Conservation (phyloP, 1,140 invertebrate genomes). For the Bicyclus anynana region DNA sequence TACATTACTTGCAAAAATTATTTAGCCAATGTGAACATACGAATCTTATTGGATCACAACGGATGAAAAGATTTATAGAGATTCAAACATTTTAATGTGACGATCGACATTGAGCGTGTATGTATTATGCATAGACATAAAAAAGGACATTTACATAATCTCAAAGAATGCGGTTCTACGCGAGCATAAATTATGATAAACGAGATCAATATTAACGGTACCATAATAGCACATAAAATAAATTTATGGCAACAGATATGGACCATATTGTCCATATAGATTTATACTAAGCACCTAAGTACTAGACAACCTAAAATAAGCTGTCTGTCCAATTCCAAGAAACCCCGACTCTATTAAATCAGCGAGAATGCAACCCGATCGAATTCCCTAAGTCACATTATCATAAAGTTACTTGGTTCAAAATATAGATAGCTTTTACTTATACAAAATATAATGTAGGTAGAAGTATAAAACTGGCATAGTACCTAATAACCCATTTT, state of each 20-base stretch:
- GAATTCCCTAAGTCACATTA: constrained; percentile 8
- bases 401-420: constrained; percentile 7
- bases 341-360: constrained; percentile 9
- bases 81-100: too few relatives aligned
- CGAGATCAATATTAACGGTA: neutral
- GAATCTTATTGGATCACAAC: too few relatives aligned
- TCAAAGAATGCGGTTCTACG: neutral
- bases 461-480: too few relatives aligned
- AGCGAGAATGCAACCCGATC: constrained; percentile 14
- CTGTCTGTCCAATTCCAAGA: constrained; percentile 1
- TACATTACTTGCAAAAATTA: too few relatives aligned
- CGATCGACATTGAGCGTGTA: neutral
- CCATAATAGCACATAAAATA: neutral
- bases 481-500: too few relatives aligned
- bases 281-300: neutral
- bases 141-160: neutral
- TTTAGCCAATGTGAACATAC: too few relatives aligned
- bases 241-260: neutral
- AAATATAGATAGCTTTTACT: constrained; percentile 6
- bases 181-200: neutral
- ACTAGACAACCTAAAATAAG: constrained; percentile 3
- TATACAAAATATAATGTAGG: neutral
- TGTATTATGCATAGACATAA: neutral
- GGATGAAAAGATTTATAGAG: too few relatives aligned
- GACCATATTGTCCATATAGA: neutral